These are phyloP conservation scores for Bergia sp. DNA, from an alignment of 92 coral and sea anemone species.

Conservation along the genomic window DNA sequence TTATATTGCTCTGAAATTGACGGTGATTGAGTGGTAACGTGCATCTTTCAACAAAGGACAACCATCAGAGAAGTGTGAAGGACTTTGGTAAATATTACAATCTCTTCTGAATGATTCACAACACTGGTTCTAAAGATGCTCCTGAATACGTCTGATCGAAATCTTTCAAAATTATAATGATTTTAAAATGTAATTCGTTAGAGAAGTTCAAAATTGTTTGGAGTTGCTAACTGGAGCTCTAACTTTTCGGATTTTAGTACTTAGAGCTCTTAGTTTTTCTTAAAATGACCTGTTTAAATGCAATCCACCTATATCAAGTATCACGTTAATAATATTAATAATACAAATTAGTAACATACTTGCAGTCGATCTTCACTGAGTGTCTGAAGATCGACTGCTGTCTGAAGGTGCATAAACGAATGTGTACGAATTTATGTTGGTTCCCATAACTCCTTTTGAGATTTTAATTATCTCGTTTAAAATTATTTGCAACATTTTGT, in stretches of 20 bases:
- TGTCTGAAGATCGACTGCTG: too few species aligned
- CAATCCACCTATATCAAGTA: not conserved
- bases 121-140: not conserved
- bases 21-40: not conserved
- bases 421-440: too few species aligned
- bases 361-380: too few species aligned
- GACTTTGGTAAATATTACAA: slow-evolving; percentile 25
- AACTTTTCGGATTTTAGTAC: not conserved
- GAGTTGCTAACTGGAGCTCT: not conserved
- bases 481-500: too few species aligned
- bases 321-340: too few species aligned
- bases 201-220: not conserved
- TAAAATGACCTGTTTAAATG: not conserved
- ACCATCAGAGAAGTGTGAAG: slow-evolving; percentile 28
- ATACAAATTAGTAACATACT: too few species aligned
- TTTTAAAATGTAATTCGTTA: not conserved
- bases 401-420: too few species aligned
- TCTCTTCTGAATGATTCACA: not conserved
- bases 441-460: too few species aligned
- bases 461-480: too few species aligned
- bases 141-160: not conserved
- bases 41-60: not conserved
- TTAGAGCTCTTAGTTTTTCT: not conserved
- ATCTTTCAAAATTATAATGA: not conserved
- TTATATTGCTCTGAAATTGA: slow-evolving; percentile 2